phyloP scores from a whole-genome alignment of 2,113 vertebrate species.

The Clinocottus analis region DNA sequence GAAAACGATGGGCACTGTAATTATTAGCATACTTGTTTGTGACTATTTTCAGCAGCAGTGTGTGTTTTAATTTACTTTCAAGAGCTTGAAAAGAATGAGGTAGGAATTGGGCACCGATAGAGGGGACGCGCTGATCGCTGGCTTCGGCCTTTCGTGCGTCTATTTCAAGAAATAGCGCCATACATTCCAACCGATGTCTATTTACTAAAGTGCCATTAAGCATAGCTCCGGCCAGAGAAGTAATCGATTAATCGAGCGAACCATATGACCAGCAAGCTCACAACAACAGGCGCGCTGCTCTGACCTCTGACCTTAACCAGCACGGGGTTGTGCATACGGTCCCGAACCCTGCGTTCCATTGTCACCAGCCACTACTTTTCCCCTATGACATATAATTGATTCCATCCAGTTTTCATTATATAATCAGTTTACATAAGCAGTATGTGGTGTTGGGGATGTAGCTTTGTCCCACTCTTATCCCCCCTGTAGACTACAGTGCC shows the following conservation, averaged over 20 bases:
- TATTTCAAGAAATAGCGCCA: neutral
- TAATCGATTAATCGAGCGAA: constrained; percentile 15
- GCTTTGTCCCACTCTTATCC: neutral
- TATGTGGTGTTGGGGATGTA: neutral
- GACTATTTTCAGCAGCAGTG: neutral
- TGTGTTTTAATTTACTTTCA: no score
- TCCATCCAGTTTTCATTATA: constrained; percentile 58
- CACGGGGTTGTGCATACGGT: constrained; percentile 16
- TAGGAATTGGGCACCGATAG: no score
- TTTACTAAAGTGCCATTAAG: neutral
- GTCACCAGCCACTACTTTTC: constrained; percentile 6
- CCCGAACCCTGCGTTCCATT: constrained; percentile 15
- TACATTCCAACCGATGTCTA: neutral
- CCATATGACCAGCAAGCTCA: constrained; percentile 6
- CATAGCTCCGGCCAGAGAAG: constrained; percentile 1
- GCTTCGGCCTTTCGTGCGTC: no score
- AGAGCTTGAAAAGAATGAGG: no score
- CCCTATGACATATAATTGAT: constrained; percentile 63
- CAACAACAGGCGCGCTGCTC: constrained; percentile 11
- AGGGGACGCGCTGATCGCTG: no score
- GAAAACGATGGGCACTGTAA: neutral
- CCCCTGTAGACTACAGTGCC: neutral
- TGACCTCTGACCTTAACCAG: constrained; percentile 43
- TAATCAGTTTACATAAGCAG: constrained; percentile 62
- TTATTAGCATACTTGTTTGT: neutral